Evolutionary conservation across 2,113 vertebrate species (phyloP), one percentile per base, ranked within the genome.

Genomic region (Prolemur simus): DNA sequence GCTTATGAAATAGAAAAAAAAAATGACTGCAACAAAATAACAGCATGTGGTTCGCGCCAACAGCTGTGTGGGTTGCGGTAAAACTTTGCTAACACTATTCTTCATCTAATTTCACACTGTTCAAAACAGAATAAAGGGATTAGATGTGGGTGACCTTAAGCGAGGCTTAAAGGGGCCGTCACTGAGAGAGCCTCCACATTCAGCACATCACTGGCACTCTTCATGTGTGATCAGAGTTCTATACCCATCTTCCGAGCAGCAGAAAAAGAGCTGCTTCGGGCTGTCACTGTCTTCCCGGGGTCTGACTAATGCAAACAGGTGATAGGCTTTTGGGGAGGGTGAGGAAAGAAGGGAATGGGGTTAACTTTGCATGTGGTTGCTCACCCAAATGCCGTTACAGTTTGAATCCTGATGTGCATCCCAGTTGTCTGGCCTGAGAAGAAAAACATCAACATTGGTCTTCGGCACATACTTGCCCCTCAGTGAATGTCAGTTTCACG

Each of bases 301-400:
- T 52, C 37, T 64, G 52, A 39, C 52, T 29, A 32, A 78, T 21
- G 47, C 39, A 64, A 42, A 76, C 1, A 58, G 32, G 49, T 13
- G 29, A 14, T 3, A 23, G 60, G 17, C 27, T 63, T 74, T 56
- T 2, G 32, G 25, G 4, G 25, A 4, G 42, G 56, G 52, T 3
- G 3, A 86, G 78, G 25, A 58, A 58, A 37, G 21, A 45, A 23
- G 81, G 90, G 80, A 92, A n/a, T 2, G 42, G 84, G 10, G 5
- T 9, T 4, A 69, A 12, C 5, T n/a, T 17, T 18, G 0, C 89
- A 91, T 8, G 93, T 10, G 42, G 88, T 92, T 68, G 85, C 98
- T 98, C 96, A 99, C 99, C 98, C 98, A 99, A 89, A 99, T 99
- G 88, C 99, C 99, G 77, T 99, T 99, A 95, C 99, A 99, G 94